phyloP scores from a whole-genome alignment of 2,113 vertebrate species.

The Argyrosomus japonicus region DNA sequence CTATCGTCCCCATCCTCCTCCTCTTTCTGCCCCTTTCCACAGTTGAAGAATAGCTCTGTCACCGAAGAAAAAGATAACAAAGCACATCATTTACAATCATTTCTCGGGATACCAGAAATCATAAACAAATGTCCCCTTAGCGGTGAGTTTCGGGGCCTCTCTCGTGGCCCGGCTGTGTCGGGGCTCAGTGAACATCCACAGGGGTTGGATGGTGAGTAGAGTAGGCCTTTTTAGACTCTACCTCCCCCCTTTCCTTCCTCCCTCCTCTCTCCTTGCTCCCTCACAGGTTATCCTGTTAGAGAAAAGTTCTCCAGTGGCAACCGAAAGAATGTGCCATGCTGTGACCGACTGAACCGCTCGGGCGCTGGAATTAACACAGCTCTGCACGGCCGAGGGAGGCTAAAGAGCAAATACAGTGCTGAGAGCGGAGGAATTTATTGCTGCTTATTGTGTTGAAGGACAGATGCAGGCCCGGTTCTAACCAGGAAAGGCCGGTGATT shows the following conservation, averaged over 20 bases:
- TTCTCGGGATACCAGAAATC: constrained; percentile 57
- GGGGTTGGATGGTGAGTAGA: constrained; percentile 75
- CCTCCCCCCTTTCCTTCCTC: constrained; percentile 19
- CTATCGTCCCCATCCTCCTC: too few relatives aligned
- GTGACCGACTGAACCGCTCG: constrained; percentile 73
- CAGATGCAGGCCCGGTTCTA: constrained; percentile 61
- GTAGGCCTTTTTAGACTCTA: constrained; percentile 70
- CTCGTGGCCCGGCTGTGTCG: constrained; percentile 34
- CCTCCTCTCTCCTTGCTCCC: constrained; percentile 14
- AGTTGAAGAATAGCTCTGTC: constrained; percentile 76
- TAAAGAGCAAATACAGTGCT: constrained; percentile 69
- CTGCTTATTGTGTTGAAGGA: constrained; percentile 66
- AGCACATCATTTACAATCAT: constrained; percentile 69
- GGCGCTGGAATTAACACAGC: constrained; percentile 74
- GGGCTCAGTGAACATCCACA: constrained; percentile 73
- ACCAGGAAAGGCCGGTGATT: constrained; percentile 54
- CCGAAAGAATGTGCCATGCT: constrained; percentile 85
- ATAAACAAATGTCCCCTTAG: too few relatives aligned
- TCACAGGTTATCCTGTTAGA: constrained; percentile 79
- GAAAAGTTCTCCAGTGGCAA: constrained; percentile 84
- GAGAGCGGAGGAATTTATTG: constrained; percentile 71
- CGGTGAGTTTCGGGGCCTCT: constrained; percentile 16
- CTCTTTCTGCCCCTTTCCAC: neutral
- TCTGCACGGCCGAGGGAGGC: constrained; percentile 68
- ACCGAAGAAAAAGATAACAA: constrained; percentile 71